Conservation (phyloP, 2,888 invertebrate genomes). For the Caenorhabditis sp. region DNA sequence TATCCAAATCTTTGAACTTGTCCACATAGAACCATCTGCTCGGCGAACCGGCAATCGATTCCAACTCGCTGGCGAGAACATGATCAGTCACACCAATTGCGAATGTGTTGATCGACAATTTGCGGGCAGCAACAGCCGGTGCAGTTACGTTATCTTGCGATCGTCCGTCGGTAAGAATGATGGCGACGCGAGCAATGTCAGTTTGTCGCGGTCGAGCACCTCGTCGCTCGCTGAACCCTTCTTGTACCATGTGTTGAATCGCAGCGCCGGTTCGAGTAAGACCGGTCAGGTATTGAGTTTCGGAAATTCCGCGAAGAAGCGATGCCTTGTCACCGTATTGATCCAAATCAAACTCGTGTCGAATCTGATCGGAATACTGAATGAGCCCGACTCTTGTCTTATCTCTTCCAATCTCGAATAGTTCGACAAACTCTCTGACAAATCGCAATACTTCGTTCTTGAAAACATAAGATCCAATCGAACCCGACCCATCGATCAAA, state of each 20-base stretch:
- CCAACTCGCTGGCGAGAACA: conserved; percentile 69
- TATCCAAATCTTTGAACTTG: conserved; percentile 70
- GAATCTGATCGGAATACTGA: conserved; percentile 67
- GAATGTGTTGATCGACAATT: conserved; percentile 69
- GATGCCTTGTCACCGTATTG: conserved; percentile 46
- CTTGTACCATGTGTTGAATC: conserved; percentile 64
- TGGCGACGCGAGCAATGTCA: conserved; percentile 64
- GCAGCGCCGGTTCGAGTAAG: conserved; percentile 66
- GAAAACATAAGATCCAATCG: conserved; percentile 67
- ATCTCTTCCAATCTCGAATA: conserved; percentile 66
- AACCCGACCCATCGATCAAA: conserved; percentile 68
- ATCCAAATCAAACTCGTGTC: conserved; percentile 66
- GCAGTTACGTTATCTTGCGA: conserved; percentile 71
- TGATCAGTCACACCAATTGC: conserved; percentile 71
- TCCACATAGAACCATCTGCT: conserved; percentile 70
- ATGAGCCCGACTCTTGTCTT: conserved; percentile 65
- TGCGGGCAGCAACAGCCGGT: conserved; percentile 69
- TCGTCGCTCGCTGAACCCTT: conserved; percentile 59
- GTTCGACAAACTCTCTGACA: conserved; percentile 64
- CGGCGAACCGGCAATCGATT: conserved; percentile 69
- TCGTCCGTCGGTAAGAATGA: conserved; percentile 72
- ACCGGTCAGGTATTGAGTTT: conserved; percentile 61
- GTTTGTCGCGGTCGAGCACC: conserved; percentile 61
- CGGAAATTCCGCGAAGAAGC: conserved; percentile 43
- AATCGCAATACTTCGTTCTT: conserved; percentile 63